These are phyloP conservation scores for Solea senegalensis DNA, from an alignment of 2,113 vertebrate genomes.

Conservation along the genomic window DNA sequence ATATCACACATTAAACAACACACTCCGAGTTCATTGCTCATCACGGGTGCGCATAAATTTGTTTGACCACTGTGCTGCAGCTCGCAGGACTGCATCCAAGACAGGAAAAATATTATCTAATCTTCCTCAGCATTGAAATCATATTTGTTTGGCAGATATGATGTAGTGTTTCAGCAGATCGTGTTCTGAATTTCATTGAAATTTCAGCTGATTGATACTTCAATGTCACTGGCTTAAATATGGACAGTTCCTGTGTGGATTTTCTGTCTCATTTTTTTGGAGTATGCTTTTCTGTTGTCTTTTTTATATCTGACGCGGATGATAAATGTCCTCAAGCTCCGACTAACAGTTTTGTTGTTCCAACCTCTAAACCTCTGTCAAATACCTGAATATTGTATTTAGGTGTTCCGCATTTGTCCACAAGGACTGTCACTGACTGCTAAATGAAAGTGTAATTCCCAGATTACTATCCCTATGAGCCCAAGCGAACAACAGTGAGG, in stretches of 20 bases:
- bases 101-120: slow-evolving; percentile 36
- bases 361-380: slow-evolving; percentile 7
- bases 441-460: slow-evolving; percentile 42
- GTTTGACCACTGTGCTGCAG: slow-evolving; percentile 15
- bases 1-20: slow-evolving; percentile 33
- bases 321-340: slow-evolving; percentile 21
- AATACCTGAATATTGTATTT: slow-evolving; percentile 36
- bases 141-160: slow-evolving; percentile 56
- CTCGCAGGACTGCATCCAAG: slow-evolving; percentile 31
- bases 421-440: background rate
- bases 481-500: slow-evolving; percentile 9
- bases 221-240: slow-evolving; percentile 56
- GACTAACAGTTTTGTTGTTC: slow-evolving; percentile 7
- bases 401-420: slow-evolving; percentile 26
- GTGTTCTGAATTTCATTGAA: slow-evolving; percentile 35
- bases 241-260: slow-evolving; percentile 27
- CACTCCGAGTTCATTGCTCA: slow-evolving; percentile 40
- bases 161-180: slow-evolving; percentile 24
- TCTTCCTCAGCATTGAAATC: slow-evolving; percentile 37
- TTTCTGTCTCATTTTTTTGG: slow-evolving; percentile 33
- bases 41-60: slow-evolving; percentile 20
- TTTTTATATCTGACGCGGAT: slow-evolving; percentile 16
- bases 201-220: slow-evolving; percentile 51
- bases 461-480: slow-evolving; percentile 40
- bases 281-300: slow-evolving; percentile 20